Evolutionary conservation across 2,888 invertebrate genomes (phyloP).

Genomic region (Ornithoptera alexandrae): DNA sequence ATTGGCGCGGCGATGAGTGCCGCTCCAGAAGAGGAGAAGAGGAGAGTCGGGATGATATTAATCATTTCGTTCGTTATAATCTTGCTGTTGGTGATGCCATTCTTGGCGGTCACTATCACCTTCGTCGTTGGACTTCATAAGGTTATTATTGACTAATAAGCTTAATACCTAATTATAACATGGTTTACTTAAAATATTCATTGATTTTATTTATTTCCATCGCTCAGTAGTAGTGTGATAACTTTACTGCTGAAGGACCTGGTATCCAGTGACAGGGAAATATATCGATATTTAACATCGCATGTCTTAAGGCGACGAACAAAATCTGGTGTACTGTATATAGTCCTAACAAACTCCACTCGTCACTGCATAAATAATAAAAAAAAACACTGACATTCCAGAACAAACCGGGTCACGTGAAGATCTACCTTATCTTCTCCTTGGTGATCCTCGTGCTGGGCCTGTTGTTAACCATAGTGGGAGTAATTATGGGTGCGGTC

Average conservation of each 20-base stretch:
- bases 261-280: too few species aligned
- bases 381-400: not conserved
- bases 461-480: not conserved
- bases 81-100: conserved; percentile 23
- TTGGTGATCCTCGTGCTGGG: conserved; percentile 33
- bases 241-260: too few species aligned
- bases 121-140: conserved; percentile 39
- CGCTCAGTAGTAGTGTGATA: too few species aligned
- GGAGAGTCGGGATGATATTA: conserved; percentile 6
- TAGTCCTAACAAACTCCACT: too few species aligned
- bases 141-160: conserved; percentile 28
- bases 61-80: conserved; percentile 33
- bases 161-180: not conserved
- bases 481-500: not conserved
- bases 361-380: too few species aligned
- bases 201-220: too few species aligned
- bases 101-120: conserved; percentile 31
- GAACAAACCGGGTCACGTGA: conserved; percentile 37
- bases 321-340: too few species aligned
- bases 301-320: too few species aligned
- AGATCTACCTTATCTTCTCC: conserved; percentile 37
- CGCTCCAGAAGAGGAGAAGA: not conserved
- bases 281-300: too few species aligned
- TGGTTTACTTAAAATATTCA: not conserved
- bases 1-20: too few species aligned